Evolutionary conservation across 2,888 invertebrate species (phyloP).

Genomic region (Temnothorax rugatulus): DNA sequence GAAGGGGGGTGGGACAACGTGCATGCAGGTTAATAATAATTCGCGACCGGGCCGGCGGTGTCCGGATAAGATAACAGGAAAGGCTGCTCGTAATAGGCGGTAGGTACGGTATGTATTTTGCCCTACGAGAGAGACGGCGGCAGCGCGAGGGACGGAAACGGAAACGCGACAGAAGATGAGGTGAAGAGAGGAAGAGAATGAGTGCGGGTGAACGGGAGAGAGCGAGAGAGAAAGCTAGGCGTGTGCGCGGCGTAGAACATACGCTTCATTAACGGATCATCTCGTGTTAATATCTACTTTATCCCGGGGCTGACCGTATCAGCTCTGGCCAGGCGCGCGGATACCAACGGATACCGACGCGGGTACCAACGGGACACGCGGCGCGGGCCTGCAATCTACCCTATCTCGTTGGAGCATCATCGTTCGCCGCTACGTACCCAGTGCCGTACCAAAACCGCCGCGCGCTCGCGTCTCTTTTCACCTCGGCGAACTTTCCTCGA

Average conservation of each 20-base stretch:
- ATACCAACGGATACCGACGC: conserved; percentile 70
- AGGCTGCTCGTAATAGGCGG: conserved; percentile 85
- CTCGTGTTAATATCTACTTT: conserved; percentile 87
- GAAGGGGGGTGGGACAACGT: conserved; percentile 76
- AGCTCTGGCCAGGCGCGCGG: conserved; percentile 84
- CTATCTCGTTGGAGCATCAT: conserved; percentile 82
- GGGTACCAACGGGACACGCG: conserved; percentile 71
- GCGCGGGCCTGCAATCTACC: conserved; percentile 80
- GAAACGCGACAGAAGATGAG: conserved; percentile 24
- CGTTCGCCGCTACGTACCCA: conserved; percentile 80
- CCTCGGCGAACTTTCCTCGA: conserved; percentile 78
- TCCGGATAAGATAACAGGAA: conserved; percentile 86
- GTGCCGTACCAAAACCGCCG: conserved; percentile 61
- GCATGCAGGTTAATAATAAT: conserved; percentile 83
- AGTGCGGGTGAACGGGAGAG: conserved; percentile 4
- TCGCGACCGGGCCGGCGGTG: conserved; percentile 82
- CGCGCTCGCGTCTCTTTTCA: conserved; percentile 59
- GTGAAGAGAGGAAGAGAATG: conserved; percentile 37
- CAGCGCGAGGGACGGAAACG: conserved; percentile 46
- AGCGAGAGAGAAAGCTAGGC: conserved; percentile 60
- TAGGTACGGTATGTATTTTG: conserved; percentile 74
- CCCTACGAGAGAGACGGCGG: conserved; percentile 57
- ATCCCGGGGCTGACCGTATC: conserved; percentile 86
- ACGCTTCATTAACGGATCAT: conserved; percentile 87
- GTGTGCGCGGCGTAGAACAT: conserved; percentile 82